Evolutionary conservation across 2,888 invertebrate genomes (phyloP).

Genomic region (Orchesellides sinensis): DNA sequence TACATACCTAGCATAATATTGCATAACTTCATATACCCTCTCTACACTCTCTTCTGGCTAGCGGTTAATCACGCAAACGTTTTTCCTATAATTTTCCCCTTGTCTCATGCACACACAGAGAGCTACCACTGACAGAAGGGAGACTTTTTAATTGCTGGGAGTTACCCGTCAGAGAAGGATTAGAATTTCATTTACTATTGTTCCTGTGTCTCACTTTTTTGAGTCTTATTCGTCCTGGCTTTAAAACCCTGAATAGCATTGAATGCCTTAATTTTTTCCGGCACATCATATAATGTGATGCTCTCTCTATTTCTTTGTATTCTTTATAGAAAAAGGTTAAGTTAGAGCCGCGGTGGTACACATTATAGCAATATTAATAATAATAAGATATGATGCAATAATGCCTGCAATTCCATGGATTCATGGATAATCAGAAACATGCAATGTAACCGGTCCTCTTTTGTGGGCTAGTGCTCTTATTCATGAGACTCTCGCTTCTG

Average conservation of each 20-base stretch:
- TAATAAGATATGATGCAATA: not conserved
- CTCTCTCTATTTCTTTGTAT: not conserved
- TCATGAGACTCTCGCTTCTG: not conserved
- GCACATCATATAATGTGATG: not conserved
- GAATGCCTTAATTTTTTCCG: not conserved
- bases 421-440: constrained; percentile 15
- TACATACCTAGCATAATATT: too few species aligned
- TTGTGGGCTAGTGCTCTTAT: too few species aligned
- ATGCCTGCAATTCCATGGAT: constrained; percentile 8
- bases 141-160: constrained; percentile 74
- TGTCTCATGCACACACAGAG: constrained; percentile 29
- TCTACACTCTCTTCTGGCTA: constrained; percentile 25
- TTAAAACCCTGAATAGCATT: not conserved
- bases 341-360: not conserved
- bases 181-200: constrained; percentile 53
- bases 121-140: constrained; percentile 66
- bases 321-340: not conserved
- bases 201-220: constrained; percentile 18
- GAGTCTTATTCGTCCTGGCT: not conserved
- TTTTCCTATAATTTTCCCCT: constrained; percentile 14
- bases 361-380: not conserved
- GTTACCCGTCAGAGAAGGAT: constrained; percentile 69
- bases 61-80: constrained; percentile 56
- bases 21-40: too few species aligned
- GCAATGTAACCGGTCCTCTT: constrained; percentile 27